These are phyloP conservation scores for Noctua janthina DNA, from an alignment of 2,888 invertebrate genomes.

Conservation along the genomic window DNA sequence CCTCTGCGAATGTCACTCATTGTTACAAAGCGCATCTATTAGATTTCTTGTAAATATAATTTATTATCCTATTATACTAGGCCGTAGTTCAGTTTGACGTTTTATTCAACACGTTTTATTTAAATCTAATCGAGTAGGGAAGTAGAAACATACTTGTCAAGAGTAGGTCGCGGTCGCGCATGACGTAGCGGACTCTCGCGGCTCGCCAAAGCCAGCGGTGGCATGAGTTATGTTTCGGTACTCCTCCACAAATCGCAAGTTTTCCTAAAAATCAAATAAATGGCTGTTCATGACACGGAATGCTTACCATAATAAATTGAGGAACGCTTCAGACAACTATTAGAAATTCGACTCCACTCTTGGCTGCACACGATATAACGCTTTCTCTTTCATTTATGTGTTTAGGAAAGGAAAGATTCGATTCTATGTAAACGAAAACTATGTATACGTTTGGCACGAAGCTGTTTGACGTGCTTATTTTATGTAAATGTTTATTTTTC, in stretches of 20 bases:
- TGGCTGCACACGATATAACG: conserved; percentile 89
- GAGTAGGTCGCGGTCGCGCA: conserved; percentile 81
- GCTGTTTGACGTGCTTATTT: conserved; percentile 90
- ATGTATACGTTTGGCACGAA: conserved; percentile 87
- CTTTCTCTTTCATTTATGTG: conserved; percentile 90
- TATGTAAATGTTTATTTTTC: conserved; percentile 86
- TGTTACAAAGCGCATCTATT: conserved; percentile 89
- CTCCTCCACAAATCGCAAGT: conserved; percentile 79
- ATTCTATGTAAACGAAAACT: conserved; percentile 84
- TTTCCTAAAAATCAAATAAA: conserved; percentile 79
- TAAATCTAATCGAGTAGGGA: conserved; percentile 75
- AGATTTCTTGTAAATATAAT: conserved; percentile 87
- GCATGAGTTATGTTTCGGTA: conserved; percentile 80
- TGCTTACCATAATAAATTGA: conserved; percentile 87
- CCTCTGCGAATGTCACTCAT: conserved; percentile 88
- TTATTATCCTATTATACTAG: conserved; percentile 79
- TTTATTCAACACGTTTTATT: conserved; percentile 75
- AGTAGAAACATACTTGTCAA: conserved; percentile 68
- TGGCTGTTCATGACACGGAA: conserved; percentile 89
- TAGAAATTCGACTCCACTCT: conserved; percentile 89
- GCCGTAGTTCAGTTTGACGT: conserved; percentile 81
- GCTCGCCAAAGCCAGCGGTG: conserved; percentile 74
- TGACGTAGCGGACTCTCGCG: conserved; percentile 75
- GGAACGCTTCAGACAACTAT: conserved; percentile 88
- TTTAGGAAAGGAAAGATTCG: conserved; percentile 85